Base-by-base conservation (phyloP, 2,113 vertebrate genomes). In the Melanocharis versteri region DNA sequence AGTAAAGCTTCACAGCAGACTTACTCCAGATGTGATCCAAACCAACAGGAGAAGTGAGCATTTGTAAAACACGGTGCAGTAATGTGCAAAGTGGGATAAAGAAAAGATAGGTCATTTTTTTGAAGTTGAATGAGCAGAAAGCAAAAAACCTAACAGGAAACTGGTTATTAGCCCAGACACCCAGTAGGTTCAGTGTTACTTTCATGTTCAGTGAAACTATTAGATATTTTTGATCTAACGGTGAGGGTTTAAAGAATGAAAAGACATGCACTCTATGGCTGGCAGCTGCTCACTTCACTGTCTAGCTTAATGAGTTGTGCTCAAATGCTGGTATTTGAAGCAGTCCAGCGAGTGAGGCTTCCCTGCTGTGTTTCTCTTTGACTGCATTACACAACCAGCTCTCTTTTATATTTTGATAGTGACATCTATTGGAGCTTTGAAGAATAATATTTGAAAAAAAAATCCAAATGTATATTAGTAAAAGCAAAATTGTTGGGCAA, bases 361-460 rank as follows among this genome's bases (percentile, higher is more conserved):
- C 83, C 84, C 73, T 56, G 47, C 83, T 96, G 61, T 76, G 53
- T 84, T 73, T 64, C 45, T 77, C 76, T 73, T 86, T 72, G 75
- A 58, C 62, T 91, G 51, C 19, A 66, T 95, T 96, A 68, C 61
- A 71, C 68, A 71, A 70, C 45, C 40, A 60, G 13, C 54, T 97
- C 94, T 86, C 83, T 98, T 98, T 98, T 95, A 95, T 96, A 98
- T 98, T 97, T 98, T 98, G 93, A 96, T 98, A 97, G 94, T 98
- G 98, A 98, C 98, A 98, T 98, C 98, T 98, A 97, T 98, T 97
- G 98, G 98, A 98, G 89, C 94, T 90, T 83, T 94, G 94, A 97
- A 95, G 96, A 96, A 97, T 93, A 95, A 71, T 75, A 48, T 47
- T 72, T 47, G 13, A 2, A 13, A 15, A 51, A 88, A 92, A 78